Evolutionary conservation across 2,797 vertebrate species (phyloP), one percentile per base, ranked within the genome.

Genomic region (Stomatorhinus walkeri): DNA sequence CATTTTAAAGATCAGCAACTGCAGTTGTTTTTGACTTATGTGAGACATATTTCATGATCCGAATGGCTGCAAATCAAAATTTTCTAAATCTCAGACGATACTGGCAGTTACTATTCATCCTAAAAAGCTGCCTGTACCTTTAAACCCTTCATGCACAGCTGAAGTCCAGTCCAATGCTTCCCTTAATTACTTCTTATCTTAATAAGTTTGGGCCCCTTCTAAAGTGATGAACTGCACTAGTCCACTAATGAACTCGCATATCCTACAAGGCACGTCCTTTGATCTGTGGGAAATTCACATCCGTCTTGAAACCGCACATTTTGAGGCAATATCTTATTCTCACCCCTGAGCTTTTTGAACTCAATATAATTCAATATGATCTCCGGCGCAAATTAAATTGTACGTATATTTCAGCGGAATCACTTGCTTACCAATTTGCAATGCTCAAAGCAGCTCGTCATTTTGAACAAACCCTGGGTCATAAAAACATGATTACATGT

Each of bases 201-300:
- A 84, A 89, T 85, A n/a, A 51, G 83, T 40, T 52, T 52, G 84
- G 86, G 83, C 81, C 56, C 46, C n/a, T 28, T 88, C 52, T 51
- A 5, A 49, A 56, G 61, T 85, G 56, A 88, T 87, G 51, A 14
- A 89, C 72, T 87, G 54, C 52, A 72, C 68, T 9, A 32, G 51
- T 22, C 32, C 52, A 49, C 40, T 85, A 89, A 89, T 88, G 14
- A 87, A 76, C 88, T 36, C 51, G 48, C 88, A 87, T 24, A 85
- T 59, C 83, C 86, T 56, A 84, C 56, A 79, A 40, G 22, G 64
- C 59, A 51, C 61, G 76, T 56, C 22, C n/a, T 56, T 89, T 88
- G 83, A 90, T 89, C 84, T 88, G 76, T 88, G 86, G 32, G 51
- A 61, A 89, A 85, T 81, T 88, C 81, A 48, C 72, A 83, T 88